Evolutionary conservation across 2,888 invertebrate genomes (phyloP).

Genomic region (Fragum sueziense): DNA sequence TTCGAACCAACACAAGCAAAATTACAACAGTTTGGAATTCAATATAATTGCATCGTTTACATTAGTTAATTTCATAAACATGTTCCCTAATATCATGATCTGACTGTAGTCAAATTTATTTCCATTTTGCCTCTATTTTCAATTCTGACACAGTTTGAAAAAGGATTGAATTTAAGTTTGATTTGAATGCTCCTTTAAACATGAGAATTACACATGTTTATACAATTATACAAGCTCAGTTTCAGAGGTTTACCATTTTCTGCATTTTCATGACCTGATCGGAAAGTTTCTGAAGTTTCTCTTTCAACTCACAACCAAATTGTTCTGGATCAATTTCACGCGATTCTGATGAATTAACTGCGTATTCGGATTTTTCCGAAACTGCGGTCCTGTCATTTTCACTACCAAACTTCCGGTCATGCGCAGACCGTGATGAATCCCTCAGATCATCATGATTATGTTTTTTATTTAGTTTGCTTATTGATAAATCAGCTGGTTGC

Average conservation of each 20-base stretch:
- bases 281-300: slow-evolving; percentile 53
- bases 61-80: no score
- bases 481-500: slow-evolving; percentile 18
- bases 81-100: no score
- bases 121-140: no score
- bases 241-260: slow-evolving; percentile 22
- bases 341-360: background rate
- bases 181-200: no score
- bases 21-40: no score
- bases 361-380: background rate
- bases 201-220: no score
- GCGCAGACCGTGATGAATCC: background rate
- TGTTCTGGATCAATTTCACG: background rate
- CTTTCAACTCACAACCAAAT: slow-evolving; percentile 58
- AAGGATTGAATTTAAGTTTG: no score
- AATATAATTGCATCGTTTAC: no score
- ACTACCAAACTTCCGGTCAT: background rate
- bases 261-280: slow-evolving; percentile 64
- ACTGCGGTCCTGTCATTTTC: background rate
- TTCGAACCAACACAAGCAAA: no score
- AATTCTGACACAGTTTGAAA: no score
- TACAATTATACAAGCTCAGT: background rate
- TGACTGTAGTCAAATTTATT: no score
- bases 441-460: background rate
- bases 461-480: slow-evolving; percentile 1